phyloP scores from a whole-genome alignment of 1,140 invertebrate genomes.

The Holcopasites calliopsidis region DNA sequence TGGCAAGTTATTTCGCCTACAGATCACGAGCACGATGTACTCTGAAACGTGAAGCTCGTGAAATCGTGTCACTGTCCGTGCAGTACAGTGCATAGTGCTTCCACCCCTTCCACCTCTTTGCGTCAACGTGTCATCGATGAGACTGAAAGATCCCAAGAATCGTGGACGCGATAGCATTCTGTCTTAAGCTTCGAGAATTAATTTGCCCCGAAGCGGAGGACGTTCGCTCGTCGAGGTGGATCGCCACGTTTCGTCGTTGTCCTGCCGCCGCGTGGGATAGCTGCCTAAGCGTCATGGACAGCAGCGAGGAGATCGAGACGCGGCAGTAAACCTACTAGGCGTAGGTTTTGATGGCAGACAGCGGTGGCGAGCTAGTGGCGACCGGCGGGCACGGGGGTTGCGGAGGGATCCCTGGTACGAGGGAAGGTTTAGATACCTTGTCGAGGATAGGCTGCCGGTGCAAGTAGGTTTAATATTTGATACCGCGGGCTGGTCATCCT shows the following conservation, averaged over 20 bases:
- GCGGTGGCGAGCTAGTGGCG: constrained; percentile 45
- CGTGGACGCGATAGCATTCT: background rate
- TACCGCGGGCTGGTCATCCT: constrained; percentile 79
- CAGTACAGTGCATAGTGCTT: background rate
- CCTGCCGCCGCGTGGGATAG: constrained; percentile 6
- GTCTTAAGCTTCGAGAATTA: background rate
- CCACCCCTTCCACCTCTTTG: background rate
- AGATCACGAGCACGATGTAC: background rate
- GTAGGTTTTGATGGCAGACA: constrained; percentile 63
- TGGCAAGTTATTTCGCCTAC: background rate
- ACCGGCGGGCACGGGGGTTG: constrained; percentile 37
- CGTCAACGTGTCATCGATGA: background rate
- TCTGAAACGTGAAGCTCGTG: background rate
- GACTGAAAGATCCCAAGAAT: background rate
- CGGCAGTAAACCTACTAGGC: constrained; percentile 54
- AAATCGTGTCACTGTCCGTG: too few species aligned
- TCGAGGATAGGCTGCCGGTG: constrained; percentile 70
- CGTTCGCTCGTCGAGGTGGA: background rate
- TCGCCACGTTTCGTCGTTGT: background rate
- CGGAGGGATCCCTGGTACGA: constrained; percentile 40
- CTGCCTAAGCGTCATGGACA: constrained; percentile 23
- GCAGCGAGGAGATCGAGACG: constrained; percentile 53
- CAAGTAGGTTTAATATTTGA: constrained; percentile 80
- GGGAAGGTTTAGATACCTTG: constrained; percentile 65
- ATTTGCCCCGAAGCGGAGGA: background rate